A percentile compares a stretch with the other conserved stretches of the same genome.
phyloP scores from a whole-genome alignment of 2,113 vertebrate genomes.

The Rostratula benghalensis region DNA sequence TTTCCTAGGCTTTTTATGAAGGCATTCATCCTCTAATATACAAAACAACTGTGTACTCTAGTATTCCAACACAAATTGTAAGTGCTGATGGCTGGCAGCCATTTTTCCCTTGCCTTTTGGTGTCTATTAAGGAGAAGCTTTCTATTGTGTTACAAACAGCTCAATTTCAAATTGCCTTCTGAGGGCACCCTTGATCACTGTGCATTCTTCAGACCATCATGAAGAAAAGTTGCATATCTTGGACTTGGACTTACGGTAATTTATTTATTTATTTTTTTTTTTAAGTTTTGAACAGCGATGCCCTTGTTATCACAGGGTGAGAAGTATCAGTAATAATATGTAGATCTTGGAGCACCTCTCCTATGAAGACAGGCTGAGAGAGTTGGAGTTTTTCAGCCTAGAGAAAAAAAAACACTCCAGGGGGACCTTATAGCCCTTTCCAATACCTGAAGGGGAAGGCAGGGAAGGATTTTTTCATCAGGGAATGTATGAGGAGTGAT shows the following conservation, averaged over 20 bases:
- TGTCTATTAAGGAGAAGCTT: not conserved
- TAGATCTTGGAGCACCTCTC: not conserved
- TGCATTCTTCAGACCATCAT: not conserved
- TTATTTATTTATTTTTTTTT: not conserved
- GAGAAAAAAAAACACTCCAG: no score
- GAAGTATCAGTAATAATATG: not conserved
- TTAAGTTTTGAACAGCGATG: not conserved
- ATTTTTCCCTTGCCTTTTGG: not conserved
- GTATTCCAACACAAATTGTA: not conserved
- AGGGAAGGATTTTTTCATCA: no score
- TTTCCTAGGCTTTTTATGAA: not conserved
- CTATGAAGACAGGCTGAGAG: no score
- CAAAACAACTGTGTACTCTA: not conserved
- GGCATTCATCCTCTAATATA: not conserved
- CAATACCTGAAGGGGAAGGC: no score
- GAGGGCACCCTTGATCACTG: not conserved
- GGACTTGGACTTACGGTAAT: not conserved
- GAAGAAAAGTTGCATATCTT: not conserved
- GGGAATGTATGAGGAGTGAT: no score
- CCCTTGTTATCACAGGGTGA: not conserved
- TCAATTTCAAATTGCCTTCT: not conserved
- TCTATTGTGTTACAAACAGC: not conserved
- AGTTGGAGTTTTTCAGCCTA: no score
- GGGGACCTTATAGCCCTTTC: no score
- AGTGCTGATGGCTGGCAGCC: constrained; percentile 1